Percentiles rank a stretch among this genome's conserved stretches.
Conservation (phyloP, 2,888 invertebrate genomes). For the Antheraea assamensis region DNA sequence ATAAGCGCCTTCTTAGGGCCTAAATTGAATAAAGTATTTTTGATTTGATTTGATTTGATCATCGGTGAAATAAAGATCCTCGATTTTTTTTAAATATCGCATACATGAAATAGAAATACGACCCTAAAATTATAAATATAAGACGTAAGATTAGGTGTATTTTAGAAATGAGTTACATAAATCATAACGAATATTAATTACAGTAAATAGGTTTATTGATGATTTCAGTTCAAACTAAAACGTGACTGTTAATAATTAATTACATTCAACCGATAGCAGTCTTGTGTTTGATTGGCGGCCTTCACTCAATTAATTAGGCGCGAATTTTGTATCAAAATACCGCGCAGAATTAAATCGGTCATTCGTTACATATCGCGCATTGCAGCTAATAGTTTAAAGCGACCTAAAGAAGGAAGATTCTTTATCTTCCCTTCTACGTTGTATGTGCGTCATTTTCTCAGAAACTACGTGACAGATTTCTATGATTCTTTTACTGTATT, state of each 20-base stretch:
- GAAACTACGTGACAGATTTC: not conserved
- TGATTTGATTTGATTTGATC: too few relatives aligned
- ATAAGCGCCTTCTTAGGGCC: too few relatives aligned
- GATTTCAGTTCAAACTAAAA: not conserved
- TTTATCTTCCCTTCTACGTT: not conserved
- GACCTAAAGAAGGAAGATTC: not conserved
- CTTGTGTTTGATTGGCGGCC: slow-evolving; percentile 47
- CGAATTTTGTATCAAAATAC: slow-evolving; percentile 33
- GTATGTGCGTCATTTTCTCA: not conserved
- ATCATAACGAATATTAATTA: not conserved
- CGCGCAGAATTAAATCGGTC: not conserved
- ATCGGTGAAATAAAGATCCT: too few relatives aligned
- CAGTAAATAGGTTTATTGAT: not conserved
- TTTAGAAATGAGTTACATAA: not conserved
- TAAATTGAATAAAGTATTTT: too few relatives aligned
- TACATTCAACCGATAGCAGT: slow-evolving; percentile 31
- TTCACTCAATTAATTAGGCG: slow-evolving; percentile 59
- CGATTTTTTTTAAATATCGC: not conserved
- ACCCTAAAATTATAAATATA: not conserved
- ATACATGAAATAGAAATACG: not conserved
- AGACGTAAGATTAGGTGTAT: not conserved
- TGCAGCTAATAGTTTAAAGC: not conserved
- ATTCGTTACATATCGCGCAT: not conserved
- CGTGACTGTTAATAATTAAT: slow-evolving; percentile 32
- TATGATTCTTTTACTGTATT: too few relatives aligned